Evolutionary conservation across 92 coral and sea anemone genomes (phyloP).

Genomic region (Parazoanthus swiftii): DNA sequence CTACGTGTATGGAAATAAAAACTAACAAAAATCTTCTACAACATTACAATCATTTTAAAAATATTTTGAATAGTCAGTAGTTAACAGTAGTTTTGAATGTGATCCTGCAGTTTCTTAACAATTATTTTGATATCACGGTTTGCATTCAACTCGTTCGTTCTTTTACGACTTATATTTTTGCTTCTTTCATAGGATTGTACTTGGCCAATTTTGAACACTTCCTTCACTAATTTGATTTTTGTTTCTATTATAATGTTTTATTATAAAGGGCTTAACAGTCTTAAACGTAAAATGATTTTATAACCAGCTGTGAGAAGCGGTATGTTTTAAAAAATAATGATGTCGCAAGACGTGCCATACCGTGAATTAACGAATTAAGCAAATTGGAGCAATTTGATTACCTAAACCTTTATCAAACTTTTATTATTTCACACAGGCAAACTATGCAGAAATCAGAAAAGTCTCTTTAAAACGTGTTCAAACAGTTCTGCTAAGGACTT

Average conservation of each 20-base stretch:
- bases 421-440: not conserved
- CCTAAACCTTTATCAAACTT: not conserved
- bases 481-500: not conserved
- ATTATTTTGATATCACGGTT: not conserved
- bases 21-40: not conserved
- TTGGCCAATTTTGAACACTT: not conserved
- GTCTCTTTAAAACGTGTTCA: not conserved
- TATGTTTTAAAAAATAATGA: not conserved
- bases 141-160: not conserved
- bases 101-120: not conserved
- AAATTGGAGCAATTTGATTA: not conserved
- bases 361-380: too few species aligned
- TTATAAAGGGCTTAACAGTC: conserved; percentile 3
- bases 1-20: not conserved
- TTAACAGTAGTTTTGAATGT: not conserved
- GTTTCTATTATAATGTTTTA: not conserved
- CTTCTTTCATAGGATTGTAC: not conserved
- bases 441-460: not conserved
- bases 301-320: conserved; percentile 7
- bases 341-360: not conserved
- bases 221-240: conserved; percentile 5
- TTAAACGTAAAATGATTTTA: not conserved
- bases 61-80: not conserved
- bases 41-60: not conserved
- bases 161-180: not conserved